Evolutionary conservation across 2,113 vertebrate species (phyloP), one percentile per base, ranked within the genome.

Genomic region (Grammomys dolichurus): DNA sequence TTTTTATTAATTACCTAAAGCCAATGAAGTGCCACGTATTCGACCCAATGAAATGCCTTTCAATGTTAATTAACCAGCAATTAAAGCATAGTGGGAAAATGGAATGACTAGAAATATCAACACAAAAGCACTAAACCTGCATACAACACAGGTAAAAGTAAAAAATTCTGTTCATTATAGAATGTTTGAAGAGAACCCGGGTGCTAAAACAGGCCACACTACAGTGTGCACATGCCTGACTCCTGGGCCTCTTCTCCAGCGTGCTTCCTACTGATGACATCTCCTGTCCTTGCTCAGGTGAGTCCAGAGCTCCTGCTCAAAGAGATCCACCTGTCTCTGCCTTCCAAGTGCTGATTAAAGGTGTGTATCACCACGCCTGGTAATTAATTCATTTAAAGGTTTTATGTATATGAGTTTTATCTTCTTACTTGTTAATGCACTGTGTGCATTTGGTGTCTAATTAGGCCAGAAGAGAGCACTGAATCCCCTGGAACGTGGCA

Each of bases 1-100:
- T 13, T 95, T 92, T 92, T 67, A 69, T 77, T 73, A 56, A 36
- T 95, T 89, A 63, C 56, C 58, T 46, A 93, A 91, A 87, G 63
- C 70, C 80, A 95, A 16, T 24, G 43, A 67, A n/a, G 3, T 7
- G 43, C 13, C 48, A 43, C 14, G 60, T 8, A 69, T 36, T 26
- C 89, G 58, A 92, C n/a, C 22, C 43, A 84, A 48, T 70, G 46
- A 96, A 93, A 93, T 43, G 11, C 0, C 1, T 67, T 40, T 72
- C 26, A 26, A 20, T 33, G 58, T 60, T 96, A 82, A 90, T 88
- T 85, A 95, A 72, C n/a, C 13, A 91, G 81, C 51, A 76, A 76
- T 70, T 20, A 88, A 89, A 96, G 91, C 72, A 48, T 26, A 73
- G 10, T 16, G 2, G 46, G 48, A 28, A 26, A 80, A 43, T 56